Base-by-base conservation (phyloP, 2,113 vertebrate genomes). In the Lophura nycthemera region DNA sequence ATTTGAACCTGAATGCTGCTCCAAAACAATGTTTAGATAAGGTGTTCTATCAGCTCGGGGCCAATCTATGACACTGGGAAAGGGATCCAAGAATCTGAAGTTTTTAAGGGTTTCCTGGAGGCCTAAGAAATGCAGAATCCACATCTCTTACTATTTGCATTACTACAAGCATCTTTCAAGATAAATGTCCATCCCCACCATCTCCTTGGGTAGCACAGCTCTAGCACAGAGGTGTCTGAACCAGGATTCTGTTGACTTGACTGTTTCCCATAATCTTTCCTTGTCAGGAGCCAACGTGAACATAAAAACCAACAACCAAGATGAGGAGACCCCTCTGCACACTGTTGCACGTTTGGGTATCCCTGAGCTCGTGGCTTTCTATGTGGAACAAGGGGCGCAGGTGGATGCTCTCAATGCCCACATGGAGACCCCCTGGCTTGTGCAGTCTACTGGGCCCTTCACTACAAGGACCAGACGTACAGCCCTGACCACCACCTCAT, bases 311-410 rank as follows among this genome's bases (percentile, higher is more conserved):
- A 96, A 98, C 76, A 98, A 98, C 93, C 97, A 97, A 13, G 98
- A 98, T 0, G 98, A 98, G 88, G 99, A 99, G 92, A 99, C 99
- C 1, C 99, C 99, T 27, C 87, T 99, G 64, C 99, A 99, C 84
- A 97, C 96, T 0, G 99, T 95, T 0, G 98, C 98, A 6, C 98
- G 98, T 29, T 97, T 98, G 5, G 99, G 99, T 11, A 32, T 99
- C 59, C 97, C 99, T 0, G 99, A 99, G 95, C 98, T 99, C 8
- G 98, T 98, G 71, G 98, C 97, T 43, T 98, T 99, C 71, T 99
- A 99, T 0, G 85, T 98, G 85, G 89, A 97, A 17, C 98, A 99
- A 3, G 98, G 99, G 38, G 99, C 99, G 0, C 8, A 97, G 0
- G 97, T 99, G 10, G 97, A 99, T 81, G 97, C 97, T 8, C 61